Evolutionary conservation across 2,888 invertebrate species (phyloP), one percentile per base, ranked within the genome.

Genomic region (Aquatica leii): DNA sequence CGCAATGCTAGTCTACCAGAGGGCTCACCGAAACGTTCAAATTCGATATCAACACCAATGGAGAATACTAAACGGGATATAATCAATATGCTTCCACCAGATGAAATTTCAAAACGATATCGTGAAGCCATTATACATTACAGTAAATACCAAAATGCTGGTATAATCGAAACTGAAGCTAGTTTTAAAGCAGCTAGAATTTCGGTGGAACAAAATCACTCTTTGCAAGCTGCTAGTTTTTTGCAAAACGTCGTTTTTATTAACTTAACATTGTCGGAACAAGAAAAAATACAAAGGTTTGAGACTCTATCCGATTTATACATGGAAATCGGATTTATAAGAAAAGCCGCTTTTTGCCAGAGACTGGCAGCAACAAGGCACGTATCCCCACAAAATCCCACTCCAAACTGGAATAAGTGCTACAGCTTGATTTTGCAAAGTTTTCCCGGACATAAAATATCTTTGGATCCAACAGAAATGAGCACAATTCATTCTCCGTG

Each of bases 281-380:
- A 93, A 72, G 97, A 98, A 82, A 96, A 95, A 85, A 95, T 97
- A 70, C 92, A 94, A 77, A 85, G 96, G 69, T 95, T 96, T 79
- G 94, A 93, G 77, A 93, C 94, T 0, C 84, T 98, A n/a, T 92
- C 97, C 0, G 91, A 94, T 75, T 84, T 98, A 17, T 98, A 97
- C 80, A 89, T 90, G 40, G 91, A 93, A 82, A 92, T 95, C 68
- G 90, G 98, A 0, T 98, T 98, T 80, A 86, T 89, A 50, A 87
- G 98, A 50, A 99, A 98, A 82, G 94, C 97, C 0, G 92, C 98
- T 0, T 98, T 98, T 83, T 99, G 95, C 82, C 91, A 94, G 73
- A 88, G 98, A 48, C 86, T 98, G 35, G 97, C 98, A 2, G 98
- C 98, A 1, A 93, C 95, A 69, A 89, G 96, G 65, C 93, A 96